A percentile compares a stretch with the other conserved stretches of the same genome.
Conservation (phyloP, 1,140 invertebrate species). For the Plutomurus gul region DNA sequence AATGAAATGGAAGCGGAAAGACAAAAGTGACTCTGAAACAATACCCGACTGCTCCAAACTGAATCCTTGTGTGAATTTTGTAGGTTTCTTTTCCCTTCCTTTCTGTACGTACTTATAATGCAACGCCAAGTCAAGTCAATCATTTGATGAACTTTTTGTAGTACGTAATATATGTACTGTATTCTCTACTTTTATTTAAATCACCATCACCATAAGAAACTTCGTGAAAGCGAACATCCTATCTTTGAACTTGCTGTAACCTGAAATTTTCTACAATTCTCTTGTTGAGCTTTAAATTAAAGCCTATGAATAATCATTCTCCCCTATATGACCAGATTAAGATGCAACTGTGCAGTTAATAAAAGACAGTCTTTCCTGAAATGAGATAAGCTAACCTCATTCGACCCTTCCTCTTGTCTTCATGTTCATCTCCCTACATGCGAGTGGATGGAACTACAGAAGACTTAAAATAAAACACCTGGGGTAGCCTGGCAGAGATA, state of each 20-base stretch:
- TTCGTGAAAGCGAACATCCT: not conserved
- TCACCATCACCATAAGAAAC: not conserved
- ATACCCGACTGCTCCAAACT: slow-evolving; percentile 8
- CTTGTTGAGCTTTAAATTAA: not conserved
- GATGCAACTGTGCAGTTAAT: no score
- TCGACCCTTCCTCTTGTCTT: not conserved
- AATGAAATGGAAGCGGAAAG: not conserved
- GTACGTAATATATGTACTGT: no score
- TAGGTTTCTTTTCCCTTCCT: slow-evolving; percentile 2
- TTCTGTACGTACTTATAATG: not conserved
- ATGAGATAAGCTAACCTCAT: not conserved
- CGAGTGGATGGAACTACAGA: not conserved
- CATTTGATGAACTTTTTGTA: no score
- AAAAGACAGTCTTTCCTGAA: no score
- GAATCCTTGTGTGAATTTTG: slow-evolving; percentile 23
- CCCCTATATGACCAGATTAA: no score
- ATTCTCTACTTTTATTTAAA: no score
- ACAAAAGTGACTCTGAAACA: slow-evolving; percentile 20
- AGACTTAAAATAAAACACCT: not conserved
- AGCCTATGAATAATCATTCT: not conserved
- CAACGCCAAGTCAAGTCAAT: no score
- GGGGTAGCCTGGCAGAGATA: not conserved
- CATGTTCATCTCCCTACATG: not conserved
- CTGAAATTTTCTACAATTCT: not conserved
- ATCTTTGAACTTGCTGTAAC: not conserved